phyloP scores from a whole-genome alignment of 2,113 vertebrate species.

The Cervus canadensis region DNA sequence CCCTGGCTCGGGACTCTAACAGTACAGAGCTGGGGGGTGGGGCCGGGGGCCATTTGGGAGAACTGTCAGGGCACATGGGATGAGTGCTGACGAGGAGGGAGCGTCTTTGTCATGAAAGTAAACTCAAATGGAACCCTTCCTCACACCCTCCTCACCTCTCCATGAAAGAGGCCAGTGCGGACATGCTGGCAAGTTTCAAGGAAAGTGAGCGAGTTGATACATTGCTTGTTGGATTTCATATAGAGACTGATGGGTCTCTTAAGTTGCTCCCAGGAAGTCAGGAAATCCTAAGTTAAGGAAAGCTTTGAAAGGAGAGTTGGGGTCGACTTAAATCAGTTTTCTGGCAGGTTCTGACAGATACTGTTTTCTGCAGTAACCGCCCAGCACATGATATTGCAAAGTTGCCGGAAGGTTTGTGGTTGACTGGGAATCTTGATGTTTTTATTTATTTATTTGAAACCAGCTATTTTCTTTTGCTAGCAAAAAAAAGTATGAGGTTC shows the following conservation, averaged over 20 bases:
- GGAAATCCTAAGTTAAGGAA: background rate
- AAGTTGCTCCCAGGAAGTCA: background rate
- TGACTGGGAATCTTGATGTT: background rate
- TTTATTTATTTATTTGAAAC: background rate
- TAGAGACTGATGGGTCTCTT: background rate
- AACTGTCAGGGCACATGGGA: too few species aligned
- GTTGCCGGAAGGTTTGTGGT: background rate
- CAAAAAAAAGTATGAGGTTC: background rate
- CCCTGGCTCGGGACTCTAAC: too few species aligned
- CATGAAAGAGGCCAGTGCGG: background rate
- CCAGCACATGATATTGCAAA: fast-evolving
- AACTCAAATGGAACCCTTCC: background rate
- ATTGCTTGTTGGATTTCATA: background rate
- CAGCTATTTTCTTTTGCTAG: background rate
- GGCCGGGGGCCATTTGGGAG: background rate
- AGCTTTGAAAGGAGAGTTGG: background rate
- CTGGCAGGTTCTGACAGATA: too few species aligned
- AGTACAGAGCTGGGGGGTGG: background rate
- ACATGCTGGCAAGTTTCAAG: background rate
- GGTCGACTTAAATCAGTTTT: background rate
- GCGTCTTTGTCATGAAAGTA: background rate
- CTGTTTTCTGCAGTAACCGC: background rate
- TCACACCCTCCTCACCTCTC: background rate
- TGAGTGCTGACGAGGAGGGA: background rate
- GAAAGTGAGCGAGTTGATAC: fast-evolving